Base-by-base conservation (phyloP, 2,113 vertebrate species). In the Okapia johnstoni region DNA sequence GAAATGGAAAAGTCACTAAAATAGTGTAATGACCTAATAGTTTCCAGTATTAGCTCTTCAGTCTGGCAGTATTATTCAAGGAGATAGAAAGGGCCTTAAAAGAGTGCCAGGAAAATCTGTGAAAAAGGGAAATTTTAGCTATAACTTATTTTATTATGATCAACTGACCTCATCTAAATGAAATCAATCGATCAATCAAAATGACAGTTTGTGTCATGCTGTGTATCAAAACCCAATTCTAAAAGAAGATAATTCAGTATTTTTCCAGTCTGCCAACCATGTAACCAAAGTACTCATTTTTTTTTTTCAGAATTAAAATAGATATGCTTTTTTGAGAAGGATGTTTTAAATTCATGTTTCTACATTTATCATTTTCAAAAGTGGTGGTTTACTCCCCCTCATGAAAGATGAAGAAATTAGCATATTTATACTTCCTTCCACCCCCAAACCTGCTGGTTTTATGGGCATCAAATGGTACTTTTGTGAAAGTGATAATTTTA, bases 361-460 rank as follows among this genome's bases (percentile, higher is more conserved):
- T 87, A 93, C 26, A 88, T 85, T 77, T 92, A 88, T 93, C 89
- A 48, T 14, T 91, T 91, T 95, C 15, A 85, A 50, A 93, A 96
- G 50, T 55, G 85, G 63, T 81, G 26, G 5, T 88, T 93, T 58
- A 91, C 33, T 63, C 30, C 52, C 7, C 40, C 77, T 91, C 86
- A 55, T 52, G 77, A 96, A 91, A 81, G 28, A 88, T 91, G 77
- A 77, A 40, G 19, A 94, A 80, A 96, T 88, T 79, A 94, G 4
- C 54, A 91, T 58, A 91, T 93, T 87, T 88, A 40, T 25, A 48
- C 14, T 54, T 88, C 28, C 36, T 81, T 63, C 13, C 12, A 63
- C 46, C 57, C 25, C 89, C 92, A 90, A 2, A 94, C 40, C 46
- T 66, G 40, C 54, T 93, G 84, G 21, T 92, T 85, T 92, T 76